Conservation (phyloP, 2,797 vertebrate species). For the Sternotherus odoratus region DNA sequence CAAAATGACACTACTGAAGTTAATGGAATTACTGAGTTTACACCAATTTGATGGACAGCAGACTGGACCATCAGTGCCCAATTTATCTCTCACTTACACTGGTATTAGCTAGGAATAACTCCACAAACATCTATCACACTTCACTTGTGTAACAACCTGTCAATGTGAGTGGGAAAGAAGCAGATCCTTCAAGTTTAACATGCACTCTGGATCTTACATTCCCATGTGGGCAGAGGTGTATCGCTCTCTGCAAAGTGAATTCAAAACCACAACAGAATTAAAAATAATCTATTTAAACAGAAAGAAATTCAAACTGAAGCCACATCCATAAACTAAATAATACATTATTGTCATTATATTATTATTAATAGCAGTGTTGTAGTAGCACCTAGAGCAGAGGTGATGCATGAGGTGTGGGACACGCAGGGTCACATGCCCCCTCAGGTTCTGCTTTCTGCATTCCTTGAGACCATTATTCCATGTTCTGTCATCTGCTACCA, state of each 20-base stretch:
- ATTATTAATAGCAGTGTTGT: neutral
- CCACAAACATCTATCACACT: neutral
- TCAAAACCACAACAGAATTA: conserved; percentile 5
- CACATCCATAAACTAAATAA: neutral
- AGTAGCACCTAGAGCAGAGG: neutral
- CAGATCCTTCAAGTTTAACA: neutral
- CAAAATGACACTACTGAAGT: conserved; percentile 9
- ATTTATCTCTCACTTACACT: neutral
- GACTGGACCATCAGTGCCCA: neutral
- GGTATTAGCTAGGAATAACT: neutral
- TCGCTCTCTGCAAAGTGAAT: neutral
- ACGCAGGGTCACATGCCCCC: too few relatives aligned
- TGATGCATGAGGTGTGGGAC: too few relatives aligned
- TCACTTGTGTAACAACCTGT: neutral
- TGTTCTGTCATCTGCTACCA: too few relatives aligned
- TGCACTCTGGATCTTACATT: neutral
- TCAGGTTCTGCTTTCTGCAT: too few relatives aligned
- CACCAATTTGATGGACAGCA: neutral
- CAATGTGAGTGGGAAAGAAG: neutral
- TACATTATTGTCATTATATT: neutral
- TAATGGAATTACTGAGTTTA: neutral
- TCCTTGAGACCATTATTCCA: too few relatives aligned
- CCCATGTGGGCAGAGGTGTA: neutral
- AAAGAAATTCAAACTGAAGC: neutral
- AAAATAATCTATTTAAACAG: neutral